Percentiles rank a stretch among this genome's conserved stretches.
Conservation (phyloP, 2,888 invertebrate genomes). For the Sicus ferrugineus region DNA sequence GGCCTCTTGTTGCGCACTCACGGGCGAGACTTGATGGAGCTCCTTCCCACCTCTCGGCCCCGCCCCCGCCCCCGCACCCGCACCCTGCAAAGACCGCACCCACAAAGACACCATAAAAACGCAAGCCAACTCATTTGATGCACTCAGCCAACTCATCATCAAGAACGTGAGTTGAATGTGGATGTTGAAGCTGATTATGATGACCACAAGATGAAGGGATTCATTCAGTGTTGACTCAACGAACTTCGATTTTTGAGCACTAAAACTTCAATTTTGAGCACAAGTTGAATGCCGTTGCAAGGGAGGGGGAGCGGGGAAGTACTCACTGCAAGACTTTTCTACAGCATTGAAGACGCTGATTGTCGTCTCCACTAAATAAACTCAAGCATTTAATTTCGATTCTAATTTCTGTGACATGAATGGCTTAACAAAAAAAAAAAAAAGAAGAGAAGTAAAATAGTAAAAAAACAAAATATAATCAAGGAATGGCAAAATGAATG, state of each 20-base stretch:
- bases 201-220: neutral
- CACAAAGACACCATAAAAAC: conserved; percentile 11
- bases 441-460: neutral
- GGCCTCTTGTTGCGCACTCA: no score
- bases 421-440: neutral
- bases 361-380: neutral
- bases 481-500: conserved; percentile 4
- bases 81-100: neutral
- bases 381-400: conserved; percentile 22
- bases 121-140: conserved; percentile 17
- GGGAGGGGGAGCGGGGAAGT: neutral
- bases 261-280: no score
- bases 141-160: no score
- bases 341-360: neutral
- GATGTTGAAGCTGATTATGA: neutral
- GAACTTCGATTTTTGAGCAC: no score
- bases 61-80: neutral
- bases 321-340: neutral
- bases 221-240: no score
- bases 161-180: neutral
- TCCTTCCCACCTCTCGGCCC: no score
- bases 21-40: no score
- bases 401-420: conserved; percentile 25
- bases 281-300: neutral
- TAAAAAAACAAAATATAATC: neutral